phyloP scores from a whole-genome alignment of 2,113 vertebrate species.

The Corythaeola cristata region DNA sequence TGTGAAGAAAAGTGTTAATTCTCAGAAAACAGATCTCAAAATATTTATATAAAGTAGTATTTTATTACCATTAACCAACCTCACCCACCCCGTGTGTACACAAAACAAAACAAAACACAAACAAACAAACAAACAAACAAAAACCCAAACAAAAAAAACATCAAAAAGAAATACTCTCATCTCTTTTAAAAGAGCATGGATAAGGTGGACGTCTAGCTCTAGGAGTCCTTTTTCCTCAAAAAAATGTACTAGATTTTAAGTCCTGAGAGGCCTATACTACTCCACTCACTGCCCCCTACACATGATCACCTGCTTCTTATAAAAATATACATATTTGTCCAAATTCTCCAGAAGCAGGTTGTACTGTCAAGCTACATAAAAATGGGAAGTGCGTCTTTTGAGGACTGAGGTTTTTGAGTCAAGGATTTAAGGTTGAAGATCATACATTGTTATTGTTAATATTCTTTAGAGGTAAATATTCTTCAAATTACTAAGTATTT shows the following conservation, averaged over 20 bases:
- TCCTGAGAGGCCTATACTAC: background rate
- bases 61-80: background rate
- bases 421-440: background rate
- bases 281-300: background rate
- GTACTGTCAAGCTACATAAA: background rate
- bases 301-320: background rate
- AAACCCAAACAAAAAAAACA: too few relatives aligned
- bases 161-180: background rate
- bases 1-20: background rate
- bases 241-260: background rate
- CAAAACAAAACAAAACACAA: background rate
- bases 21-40: background rate
- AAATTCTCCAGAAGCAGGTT: background rate
- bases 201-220: background rate
- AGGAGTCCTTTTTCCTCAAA: background rate
- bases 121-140: too few relatives aligned
- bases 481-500: background rate
- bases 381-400: background rate
- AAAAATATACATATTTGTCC: background rate
- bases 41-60: background rate
- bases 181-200: background rate
- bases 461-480: background rate
- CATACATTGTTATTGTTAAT: background rate
- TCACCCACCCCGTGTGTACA: rapidly evolving
- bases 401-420: background rate